Evolutionary conservation across 2,888 invertebrate species (phyloP), one percentile per base, ranked within the genome.

Genomic region (Amphipoea lucens): DNA sequence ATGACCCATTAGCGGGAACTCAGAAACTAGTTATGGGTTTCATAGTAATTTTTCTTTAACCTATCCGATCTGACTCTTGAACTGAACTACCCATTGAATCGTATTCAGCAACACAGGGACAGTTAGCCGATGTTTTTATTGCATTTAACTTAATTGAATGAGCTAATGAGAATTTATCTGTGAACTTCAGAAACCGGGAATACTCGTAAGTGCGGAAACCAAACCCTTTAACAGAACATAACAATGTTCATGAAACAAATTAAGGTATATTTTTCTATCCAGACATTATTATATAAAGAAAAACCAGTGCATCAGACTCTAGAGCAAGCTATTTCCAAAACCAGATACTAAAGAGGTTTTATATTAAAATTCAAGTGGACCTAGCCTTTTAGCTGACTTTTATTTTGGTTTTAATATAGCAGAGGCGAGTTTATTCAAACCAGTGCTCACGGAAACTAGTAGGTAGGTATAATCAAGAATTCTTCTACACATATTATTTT

Each of bases 351-450:
- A 73, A 84, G 74, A 84, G 74, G 65, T 75, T 84, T 84, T 60
- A 63, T 77, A 84, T 85, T 87, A 84, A 85, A 85, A 84, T 75
- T 73, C 72, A 63, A 73, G 45, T 69, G 66, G n/a, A 60, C 20
- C 69, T 69, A 66, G 48, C 65, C 62, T 83, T 86, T 76, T 66
- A 73, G 51, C 74, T 45, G 48, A 63, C 77, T 74, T 87, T 87
- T 87, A 76, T 84, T 87, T 87, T 87, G 75, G 87, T 87, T 85
- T 85, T 87, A 85, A 85, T 84, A 84, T 65, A 63, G 76, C 76
- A 75, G 76, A 63, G 74, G 65, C 23, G 67, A 68, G 42, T n/a
- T 67, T 75, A 72, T 62, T 57, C 72, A 75, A 69, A 78, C 68
- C 45, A 75, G 42, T 42, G 48, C 60, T 72, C 57, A 54, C 57